A percentile compares a stretch with the other conserved stretches of the same genome.
Conservation (phyloP, 2,888 invertebrate species). For the Thymelicus lineola region DNA sequence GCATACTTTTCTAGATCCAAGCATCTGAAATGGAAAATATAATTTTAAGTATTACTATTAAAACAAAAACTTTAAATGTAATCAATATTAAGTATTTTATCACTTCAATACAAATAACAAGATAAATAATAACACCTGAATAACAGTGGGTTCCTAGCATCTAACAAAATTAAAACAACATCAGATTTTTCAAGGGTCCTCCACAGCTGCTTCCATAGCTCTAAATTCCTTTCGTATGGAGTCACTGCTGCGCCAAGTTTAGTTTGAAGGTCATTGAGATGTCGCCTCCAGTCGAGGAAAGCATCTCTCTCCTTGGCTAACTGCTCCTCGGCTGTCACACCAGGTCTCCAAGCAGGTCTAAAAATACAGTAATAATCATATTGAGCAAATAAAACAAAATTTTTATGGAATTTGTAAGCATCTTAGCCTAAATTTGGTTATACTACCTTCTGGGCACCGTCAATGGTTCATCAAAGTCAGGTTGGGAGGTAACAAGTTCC, state of each 20-base stretch:
- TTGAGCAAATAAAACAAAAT: not conserved
- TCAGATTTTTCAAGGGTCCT: conserved; percentile 98
- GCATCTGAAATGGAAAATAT: conserved; percentile 85
- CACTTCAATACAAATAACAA: not conserved
- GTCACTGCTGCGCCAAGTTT: conserved; percentile 93
- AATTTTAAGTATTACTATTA: not conserved
- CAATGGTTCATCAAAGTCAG: conserved; percentile 76
- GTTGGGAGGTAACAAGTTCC: conserved; percentile 70
- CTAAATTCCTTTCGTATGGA: conserved; percentile 98
- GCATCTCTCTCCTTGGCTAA: conserved; percentile 91
- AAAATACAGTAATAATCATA: conserved; percentile 31
- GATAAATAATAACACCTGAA: conserved; percentile 82
- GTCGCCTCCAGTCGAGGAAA: conserved; percentile 96
- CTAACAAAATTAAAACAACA: conserved; percentile 96
- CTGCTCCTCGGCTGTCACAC: conserved; percentile 92
- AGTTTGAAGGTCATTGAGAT: conserved; percentile 91
- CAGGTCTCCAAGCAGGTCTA: conserved; percentile 92
- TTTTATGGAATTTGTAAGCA: not conserved
- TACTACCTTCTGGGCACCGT: conserved; percentile 91
- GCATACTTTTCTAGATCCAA: conserved; percentile 92
- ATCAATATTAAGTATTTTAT: not conserved
- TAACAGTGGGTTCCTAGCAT: conserved; percentile 97
- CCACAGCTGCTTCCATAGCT: conserved; percentile 99
- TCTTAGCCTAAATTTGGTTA: not conserved
- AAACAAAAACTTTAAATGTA: not conserved